A percentile compares a stretch with the other conserved stretches of the same genome.
phyloP scores from a whole-genome alignment of 35 echinoderm and acorn worm species.

The Eucidaris tribuloides region DNA sequence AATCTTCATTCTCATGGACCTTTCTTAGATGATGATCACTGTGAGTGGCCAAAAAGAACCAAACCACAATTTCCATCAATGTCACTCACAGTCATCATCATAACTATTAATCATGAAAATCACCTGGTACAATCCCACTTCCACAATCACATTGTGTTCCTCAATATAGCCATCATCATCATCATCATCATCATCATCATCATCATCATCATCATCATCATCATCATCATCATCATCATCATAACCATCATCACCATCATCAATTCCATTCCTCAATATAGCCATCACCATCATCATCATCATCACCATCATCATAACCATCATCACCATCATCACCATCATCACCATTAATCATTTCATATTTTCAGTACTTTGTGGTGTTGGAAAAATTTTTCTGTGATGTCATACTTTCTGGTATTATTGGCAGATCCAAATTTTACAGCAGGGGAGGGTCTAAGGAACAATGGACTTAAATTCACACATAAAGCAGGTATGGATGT shows the following conservation, averaged over 20 bases:
- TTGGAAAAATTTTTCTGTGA: too few relatives aligned
- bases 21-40: constrained; percentile 92
- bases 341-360: too few relatives aligned
- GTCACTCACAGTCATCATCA: background rate
- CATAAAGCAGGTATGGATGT: too few relatives aligned
- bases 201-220: background rate
- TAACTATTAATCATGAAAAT: too few relatives aligned
- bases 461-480: too few relatives aligned
- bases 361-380: too few relatives aligned
- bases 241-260: background rate
- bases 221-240: background rate
- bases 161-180: background rate
- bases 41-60: background rate
- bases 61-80: background rate
- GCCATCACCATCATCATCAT: background rate
- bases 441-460: too few relatives aligned
- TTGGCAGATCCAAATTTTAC: too few relatives aligned
- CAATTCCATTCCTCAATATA: background rate
- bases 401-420: too few relatives aligned
- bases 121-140: too few relatives aligned
- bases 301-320: background rate
- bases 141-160: too few relatives aligned
- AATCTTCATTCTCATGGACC: constrained; percentile 82
- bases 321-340: background rate
- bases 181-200: background rate